Conservation (phyloP, 1,140 invertebrate species). For the Eupeodes corollae region DNA sequence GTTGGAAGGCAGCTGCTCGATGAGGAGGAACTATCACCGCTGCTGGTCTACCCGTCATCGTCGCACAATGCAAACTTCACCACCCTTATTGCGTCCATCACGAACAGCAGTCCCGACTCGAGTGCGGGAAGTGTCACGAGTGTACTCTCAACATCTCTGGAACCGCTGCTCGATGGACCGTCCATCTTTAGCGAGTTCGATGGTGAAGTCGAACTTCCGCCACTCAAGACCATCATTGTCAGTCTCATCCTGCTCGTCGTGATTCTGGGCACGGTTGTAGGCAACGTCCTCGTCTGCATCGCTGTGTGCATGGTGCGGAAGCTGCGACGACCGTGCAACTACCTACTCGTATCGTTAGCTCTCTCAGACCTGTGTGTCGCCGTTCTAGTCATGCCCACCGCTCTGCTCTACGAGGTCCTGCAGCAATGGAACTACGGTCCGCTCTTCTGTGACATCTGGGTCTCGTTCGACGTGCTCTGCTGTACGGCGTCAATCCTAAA, state of each 20-base stretch:
- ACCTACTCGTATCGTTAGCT: conserved; percentile 81
- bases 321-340: conserved; percentile 71
- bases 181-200: background rate
- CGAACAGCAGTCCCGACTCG: conserved; percentile 13
- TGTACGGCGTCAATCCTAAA: conserved; percentile 85
- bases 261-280: conserved; percentile 70
- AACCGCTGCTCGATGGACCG: conserved; percentile 15
- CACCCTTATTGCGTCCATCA: conserved; percentile 4
- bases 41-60: background rate
- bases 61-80: conserved; percentile 6
- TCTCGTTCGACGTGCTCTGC: conserved; percentile 68
- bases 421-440: conserved; percentile 76
- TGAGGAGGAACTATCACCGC: too few species aligned
- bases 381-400: conserved; percentile 75
- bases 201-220: conserved; percentile 32
- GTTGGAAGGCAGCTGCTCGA: background rate
- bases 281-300: conserved; percentile 80
- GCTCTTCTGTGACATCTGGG: conserved; percentile 76
- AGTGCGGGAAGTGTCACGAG: background rate
- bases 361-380: conserved; percentile 78
- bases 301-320: conserved; percentile 81
- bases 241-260: conserved; percentile 60
- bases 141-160: conserved; percentile 12
- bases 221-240: conserved; percentile 52
- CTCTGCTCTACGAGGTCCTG: conserved; percentile 66